Percentiles rank a stretch among this genome's conserved stretches.
Evolutionary conservation across 2,113 vertebrate species (phyloP).

Genomic region (Phyllopteryx taeniolatus): DNA sequence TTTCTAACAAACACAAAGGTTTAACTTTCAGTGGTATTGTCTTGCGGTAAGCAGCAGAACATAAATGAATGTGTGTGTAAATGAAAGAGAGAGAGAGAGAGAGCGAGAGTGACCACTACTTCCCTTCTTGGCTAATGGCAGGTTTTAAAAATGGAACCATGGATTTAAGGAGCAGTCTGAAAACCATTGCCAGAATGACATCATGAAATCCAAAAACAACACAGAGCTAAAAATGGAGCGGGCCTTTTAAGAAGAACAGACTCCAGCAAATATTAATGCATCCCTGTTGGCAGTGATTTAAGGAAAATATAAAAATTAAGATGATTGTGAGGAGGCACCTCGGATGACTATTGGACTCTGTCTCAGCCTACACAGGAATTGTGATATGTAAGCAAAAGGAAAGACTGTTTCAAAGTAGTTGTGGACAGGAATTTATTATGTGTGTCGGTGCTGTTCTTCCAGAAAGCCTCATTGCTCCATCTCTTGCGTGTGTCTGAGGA

Average conservation of each 20-base stretch:
- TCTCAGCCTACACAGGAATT: slow-evolving; percentile 9
- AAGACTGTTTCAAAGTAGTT: slow-evolving; percentile 19
- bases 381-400: slow-evolving; percentile 8
- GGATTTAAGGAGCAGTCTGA: slow-evolving; percentile 26
- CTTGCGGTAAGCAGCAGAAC: slow-evolving; percentile 14
- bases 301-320: slow-evolving; percentile 30
- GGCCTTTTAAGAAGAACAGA: slow-evolving; percentile 49
- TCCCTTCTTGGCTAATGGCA: slow-evolving; percentile 32
- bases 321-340: not conserved
- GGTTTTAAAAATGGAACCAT: slow-evolving; percentile 39
- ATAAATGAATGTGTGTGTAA: slow-evolving; percentile 9
- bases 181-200: slow-evolving; percentile 36
- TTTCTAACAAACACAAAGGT: slow-evolving; percentile 8
- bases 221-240: slow-evolving; percentile 42
- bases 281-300: slow-evolving; percentile 31
- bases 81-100: not conserved
- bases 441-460: slow-evolving; percentile 34
- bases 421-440: slow-evolving; percentile 41
- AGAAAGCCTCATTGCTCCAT: slow-evolving; percentile 35
- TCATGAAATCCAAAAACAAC: slow-evolving; percentile 38
- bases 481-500: slow-evolving; percentile 33
- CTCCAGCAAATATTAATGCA: slow-evolving; percentile 40
- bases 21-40: slow-evolving; percentile 28
- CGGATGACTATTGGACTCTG: not conserved
- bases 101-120: slow-evolving; percentile 19